These are phyloP conservation scores for Platycheirus rosarum DNA, from an alignment of 2,888 invertebrate genomes.

Conservation along the genomic window DNA sequence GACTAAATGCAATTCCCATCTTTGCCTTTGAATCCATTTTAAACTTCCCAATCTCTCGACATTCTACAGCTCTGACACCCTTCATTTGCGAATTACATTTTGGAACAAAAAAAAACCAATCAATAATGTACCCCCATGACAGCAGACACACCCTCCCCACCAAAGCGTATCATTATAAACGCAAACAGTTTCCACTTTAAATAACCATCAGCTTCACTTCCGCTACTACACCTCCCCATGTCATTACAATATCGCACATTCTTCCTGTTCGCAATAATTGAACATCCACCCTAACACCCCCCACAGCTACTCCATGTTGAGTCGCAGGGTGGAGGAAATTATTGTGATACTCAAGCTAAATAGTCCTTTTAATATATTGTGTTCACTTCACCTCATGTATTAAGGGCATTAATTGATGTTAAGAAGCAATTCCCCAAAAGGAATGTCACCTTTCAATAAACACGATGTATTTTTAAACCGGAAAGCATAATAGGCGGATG, in stretches of 20 bases:
- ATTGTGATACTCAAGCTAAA: conserved; percentile 58
- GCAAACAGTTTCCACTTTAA: conserved; percentile 69
- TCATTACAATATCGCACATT: conserved; percentile 22
- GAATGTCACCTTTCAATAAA: conserved; percentile 61
- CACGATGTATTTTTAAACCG: conserved; percentile 53
- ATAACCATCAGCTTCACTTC: conserved; percentile 40
- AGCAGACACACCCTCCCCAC: not conserved
- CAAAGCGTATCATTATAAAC: conserved; percentile 31
- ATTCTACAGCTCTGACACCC: conserved; percentile 8
- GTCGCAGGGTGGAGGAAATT: conserved; percentile 27
- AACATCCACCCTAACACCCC: not conserved
- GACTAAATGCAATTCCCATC: conserved; percentile 65
- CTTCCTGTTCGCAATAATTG: conserved; percentile 10
- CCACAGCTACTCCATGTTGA: not conserved
- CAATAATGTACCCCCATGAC: conserved; percentile 20
- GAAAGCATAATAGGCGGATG: conserved; percentile 57
- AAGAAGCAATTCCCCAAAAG: conserved; percentile 67
- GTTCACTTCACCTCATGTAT: conserved; percentile 54
- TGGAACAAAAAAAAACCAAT: conserved; percentile 23
- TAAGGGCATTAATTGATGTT: conserved; percentile 67
- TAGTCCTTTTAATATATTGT: conserved; percentile 41
- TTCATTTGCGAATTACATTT: conserved; percentile 23
- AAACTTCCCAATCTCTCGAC: not conserved
- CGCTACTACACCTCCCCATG: not conserved
- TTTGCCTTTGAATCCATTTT: conserved; percentile 12